Base-by-base conservation (phyloP, 2,888 invertebrate genomes). In the Gymnosoma rotundatum region DNA sequence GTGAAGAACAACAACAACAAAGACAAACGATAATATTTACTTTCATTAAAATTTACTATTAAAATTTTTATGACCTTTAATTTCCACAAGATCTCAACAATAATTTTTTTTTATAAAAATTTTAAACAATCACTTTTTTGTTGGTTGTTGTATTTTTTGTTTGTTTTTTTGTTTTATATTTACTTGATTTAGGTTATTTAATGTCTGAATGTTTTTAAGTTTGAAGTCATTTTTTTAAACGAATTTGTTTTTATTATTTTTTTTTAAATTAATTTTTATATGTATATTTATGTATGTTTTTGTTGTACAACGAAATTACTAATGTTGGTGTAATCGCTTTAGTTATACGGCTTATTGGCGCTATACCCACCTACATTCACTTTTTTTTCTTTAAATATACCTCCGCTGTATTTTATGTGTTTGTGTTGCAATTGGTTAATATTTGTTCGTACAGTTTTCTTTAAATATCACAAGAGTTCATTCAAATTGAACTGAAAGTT, bases 301-400 rank as follows among this genome's bases (percentile, higher is more conserved):
- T 52, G 7, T 20, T 70, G n/a, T 58, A 36, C 58, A 72, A 60
- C 48, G 38, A 45, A 1, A n/a, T 64, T 38, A 36, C 38, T n/a
- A n/a, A 38, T 42, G 8, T 36, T 52, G 38, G 5, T 78, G 18
- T 38, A 18, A 66, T 38, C 20, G 54, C 8, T 21, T 69, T 21
- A 21, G 42, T 42, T 36, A 21, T 38, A 21, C 38, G 16, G 52
- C 25, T 73, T 60, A 63, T 69, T 79, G 81, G 69, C 76, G 80
- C 83, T 78, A 81, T 58, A 58, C 83, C 80, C 81, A 80, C 75
- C 38, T 58, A 76, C 83, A 63, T 83, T 80, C 76, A 83, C 80
- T 73, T 83, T 80, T 83, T 72, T 10, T 2, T 0, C n/a, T n/a
- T n/a, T n/a, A 12, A 18, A 20, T 52, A 63, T 14, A 18, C 6